Evolutionary conservation across 2,888 invertebrate species (phyloP).

Genomic region (Lottia gigantea): DNA sequence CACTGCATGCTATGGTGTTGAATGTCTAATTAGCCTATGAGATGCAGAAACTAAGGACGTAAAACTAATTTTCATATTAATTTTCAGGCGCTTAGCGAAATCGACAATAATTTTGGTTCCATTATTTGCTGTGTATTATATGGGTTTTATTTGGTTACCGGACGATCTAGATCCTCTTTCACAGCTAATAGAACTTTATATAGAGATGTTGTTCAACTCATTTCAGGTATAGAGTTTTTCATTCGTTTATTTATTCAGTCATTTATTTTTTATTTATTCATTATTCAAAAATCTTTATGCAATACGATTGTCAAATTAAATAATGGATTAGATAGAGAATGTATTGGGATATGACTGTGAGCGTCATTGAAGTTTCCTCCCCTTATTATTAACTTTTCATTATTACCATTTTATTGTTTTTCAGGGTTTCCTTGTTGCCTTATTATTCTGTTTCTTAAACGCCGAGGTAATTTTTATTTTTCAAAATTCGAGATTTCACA

Average conservation of each 20-base stretch:
- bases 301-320: too few species aligned
- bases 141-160: slow-evolving; percentile 75
- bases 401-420: slow-evolving; percentile 25
- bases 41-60: too few species aligned
- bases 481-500: neutral
- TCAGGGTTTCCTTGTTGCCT: slow-evolving; percentile 74
- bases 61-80: neutral
- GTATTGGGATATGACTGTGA: too few species aligned
- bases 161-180: slow-evolving; percentile 69
- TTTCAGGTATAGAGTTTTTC: slow-evolving; percentile 73
- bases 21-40: too few species aligned
- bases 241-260: too few species aligned
- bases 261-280: too few species aligned
- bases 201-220: slow-evolving; percentile 77
- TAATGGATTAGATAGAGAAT: too few species aligned
- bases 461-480: slow-evolving; percentile 68
- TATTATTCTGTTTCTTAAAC: slow-evolving; percentile 79
- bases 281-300: too few species aligned
- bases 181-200: slow-evolving; percentile 76
- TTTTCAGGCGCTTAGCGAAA: slow-evolving; percentile 70
- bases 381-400: too few species aligned
- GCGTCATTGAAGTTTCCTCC: neutral
- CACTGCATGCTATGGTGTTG: too few species aligned
- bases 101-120: slow-evolving; percentile 79
- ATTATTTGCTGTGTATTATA: slow-evolving; percentile 79